Evolutionary conservation across 2,113 vertebrate species (phyloP), one percentile per base, ranked within the genome.

Genomic region (Bubo bubo): DNA sequence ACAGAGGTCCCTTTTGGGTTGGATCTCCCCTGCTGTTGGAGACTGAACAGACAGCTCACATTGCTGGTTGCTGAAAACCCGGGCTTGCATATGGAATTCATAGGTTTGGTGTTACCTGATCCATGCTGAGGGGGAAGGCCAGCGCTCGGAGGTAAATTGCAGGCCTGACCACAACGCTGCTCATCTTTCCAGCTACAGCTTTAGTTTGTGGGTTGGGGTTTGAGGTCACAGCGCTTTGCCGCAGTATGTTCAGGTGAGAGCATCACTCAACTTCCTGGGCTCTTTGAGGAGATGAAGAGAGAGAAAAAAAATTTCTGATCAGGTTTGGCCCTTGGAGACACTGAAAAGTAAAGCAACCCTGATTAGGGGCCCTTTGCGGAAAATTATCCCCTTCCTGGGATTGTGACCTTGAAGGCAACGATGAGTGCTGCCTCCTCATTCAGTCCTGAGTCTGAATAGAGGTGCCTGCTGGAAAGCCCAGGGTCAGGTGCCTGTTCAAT

Each of bases 1-100:
- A 17, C 89, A 91, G 89, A 88, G 86, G 64, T 95, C 96, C 84
- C 94, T 63, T 93, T 86, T 89, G 49, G 86, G 84, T 35, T 79
- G 62, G 62, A 53, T 88, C 63, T 93, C 58, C 68, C 66, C 10
- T 0, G 22, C 73, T 79, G 49, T 5, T 58, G 77, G 67, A 64
- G 73, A 12, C 86, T 32, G 80, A 60, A 39, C 41, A 79, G 55
- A 12, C 35, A 79, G 43, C 80, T 89, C 9, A 0, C 8, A 0
- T 45, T 50, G 82, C 75, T 72, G 49, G n/a, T 95, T 3, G 8
- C 73, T 50, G 73, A 34, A 82, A 96, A 76, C 13, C 12, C 0
- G 0, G 43, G 28, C 49, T 90, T 86, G 58, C 87, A 24, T 73
- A 68, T 95, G 94, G 91, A 86, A 88, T 93, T 86, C 85, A 70